Conservation (phyloP, 2,113 vertebrate species). For the Microcebus tavaratra region DNA sequence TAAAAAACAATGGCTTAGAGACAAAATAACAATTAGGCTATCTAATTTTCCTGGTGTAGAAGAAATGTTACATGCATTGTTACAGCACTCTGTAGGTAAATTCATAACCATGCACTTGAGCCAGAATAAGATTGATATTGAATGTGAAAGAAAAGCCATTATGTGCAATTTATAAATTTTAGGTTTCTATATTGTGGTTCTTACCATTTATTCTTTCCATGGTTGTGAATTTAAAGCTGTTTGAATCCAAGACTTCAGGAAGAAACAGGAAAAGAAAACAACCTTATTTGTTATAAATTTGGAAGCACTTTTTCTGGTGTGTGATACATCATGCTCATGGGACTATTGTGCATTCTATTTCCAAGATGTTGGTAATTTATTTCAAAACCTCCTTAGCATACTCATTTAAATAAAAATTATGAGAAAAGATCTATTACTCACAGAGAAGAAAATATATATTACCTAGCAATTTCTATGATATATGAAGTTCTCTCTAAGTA, state of each 20-base stretch:
- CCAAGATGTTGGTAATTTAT: constrained; percentile 54
- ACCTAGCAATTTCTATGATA: neutral
- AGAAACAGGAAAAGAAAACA: neutral
- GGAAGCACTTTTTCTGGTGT: neutral
- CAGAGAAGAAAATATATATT: neutral
- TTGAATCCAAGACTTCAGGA: constrained; percentile 31
- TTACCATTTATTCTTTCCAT: constrained; percentile 13
- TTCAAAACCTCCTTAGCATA: constrained; percentile 43
- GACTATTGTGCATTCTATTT: constrained; percentile 32
- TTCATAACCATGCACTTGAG: constrained; percentile 1
- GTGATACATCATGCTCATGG: constrained; percentile 5
- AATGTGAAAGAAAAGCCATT: neutral
- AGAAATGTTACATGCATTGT: constrained; percentile 17
- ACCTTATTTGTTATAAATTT: neutral
- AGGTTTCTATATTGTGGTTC: neutral
- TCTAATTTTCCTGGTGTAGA: constrained; percentile 27
- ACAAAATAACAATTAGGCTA: constrained; percentile 33
- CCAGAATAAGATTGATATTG: neutral
- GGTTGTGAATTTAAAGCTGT: constrained; percentile 25
- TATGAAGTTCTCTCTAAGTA: neutral
- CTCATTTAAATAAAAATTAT: constrained; percentile 55
- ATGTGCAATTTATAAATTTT: constrained; percentile 26
- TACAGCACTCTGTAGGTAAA: neutral
- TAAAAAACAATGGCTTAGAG: constrained; percentile 50
- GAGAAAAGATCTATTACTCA: neutral